These are phyloP conservation scores for Gobius niger DNA, from an alignment of 2,113 vertebrate genomes.

Conservation along the genomic window DNA sequence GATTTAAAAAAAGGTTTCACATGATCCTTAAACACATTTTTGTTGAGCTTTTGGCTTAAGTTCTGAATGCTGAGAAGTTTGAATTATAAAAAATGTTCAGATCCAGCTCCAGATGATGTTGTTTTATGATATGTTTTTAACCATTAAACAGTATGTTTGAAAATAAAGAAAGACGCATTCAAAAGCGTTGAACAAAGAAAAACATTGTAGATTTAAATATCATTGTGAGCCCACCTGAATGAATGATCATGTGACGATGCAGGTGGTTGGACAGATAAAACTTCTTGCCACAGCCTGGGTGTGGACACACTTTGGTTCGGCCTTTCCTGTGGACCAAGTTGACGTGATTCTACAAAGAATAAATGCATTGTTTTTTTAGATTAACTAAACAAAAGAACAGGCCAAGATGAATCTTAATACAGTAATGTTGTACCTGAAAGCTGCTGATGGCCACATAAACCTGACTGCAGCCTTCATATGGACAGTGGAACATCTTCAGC, in stretches of 20 bases:
- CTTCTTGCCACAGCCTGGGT: constrained; percentile 90
- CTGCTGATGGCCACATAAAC: constrained; percentile 91
- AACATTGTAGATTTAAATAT: background rate
- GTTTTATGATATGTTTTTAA: too few species aligned
- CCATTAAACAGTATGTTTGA: too few species aligned
- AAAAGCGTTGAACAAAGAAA: background rate
- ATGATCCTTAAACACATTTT: too few species aligned
- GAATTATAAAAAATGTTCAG: too few species aligned
- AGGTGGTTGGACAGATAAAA: constrained; percentile 92
- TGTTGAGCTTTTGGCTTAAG: too few species aligned
- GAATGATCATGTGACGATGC: constrained; percentile 92
- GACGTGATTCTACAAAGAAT: constrained; percentile 82
- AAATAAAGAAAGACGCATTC: too few species aligned
- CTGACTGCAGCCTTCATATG: constrained; percentile 88
- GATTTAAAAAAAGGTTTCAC: too few species aligned
- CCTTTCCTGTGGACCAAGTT: constrained; percentile 92
- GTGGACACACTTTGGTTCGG: constrained; percentile 88
- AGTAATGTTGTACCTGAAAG: constrained; percentile 80
- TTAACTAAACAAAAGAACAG: background rate
- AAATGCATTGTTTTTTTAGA: background rate
- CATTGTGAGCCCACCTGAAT: constrained; percentile 76
- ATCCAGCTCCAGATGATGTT: too few species aligned
- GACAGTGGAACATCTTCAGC: constrained; percentile 91
- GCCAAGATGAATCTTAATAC: background rate
- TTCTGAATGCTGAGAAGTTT: too few species aligned